Base-by-base conservation (phyloP, 1,140 invertebrate species). In the Papilio aristodemus region DNA sequence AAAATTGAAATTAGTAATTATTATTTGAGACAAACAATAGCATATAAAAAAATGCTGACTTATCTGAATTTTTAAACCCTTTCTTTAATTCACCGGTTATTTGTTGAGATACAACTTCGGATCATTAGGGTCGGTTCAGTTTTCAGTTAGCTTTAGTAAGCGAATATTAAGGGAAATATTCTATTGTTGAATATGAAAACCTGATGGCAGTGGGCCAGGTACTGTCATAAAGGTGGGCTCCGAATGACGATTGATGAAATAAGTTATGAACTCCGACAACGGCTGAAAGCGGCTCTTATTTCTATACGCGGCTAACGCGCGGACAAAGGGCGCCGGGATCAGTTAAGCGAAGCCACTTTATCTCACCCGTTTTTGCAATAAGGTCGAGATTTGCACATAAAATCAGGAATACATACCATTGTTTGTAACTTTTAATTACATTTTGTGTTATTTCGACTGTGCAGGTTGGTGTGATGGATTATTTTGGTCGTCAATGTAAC, bases 191-290 rank as follows among this genome's bases (percentile, higher is more conserved):
- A 19, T 62, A 17, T 62, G 36, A 62, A 38, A 11, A 19, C 14
- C 17, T 62, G 37, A 38, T 22, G 36, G 8, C 19, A 54, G 22
- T 54, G 46, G 46, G 36, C 13, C 36, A 62, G 59, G 36, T 38
- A n/a, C 27, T 22, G 32, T 74, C 60, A 66, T 67, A 36, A 67
- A 71, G 67, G 64, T 72, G 67, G 62, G 71, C 25, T 39, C 64
- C 67, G 71, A 68, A 75, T 70, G 70, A 75, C 67, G 73, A 75
- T 70, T 72, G 70, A 75, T 75, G 70, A 72, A 75, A 68, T 66
- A 68, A 75, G 73, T 72, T 75, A 25, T 1, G 59, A 74, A 71
- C 70, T 69, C 32, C 39, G 63, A 50, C 37, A 64, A 13, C 54
- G 54, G 54, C 22, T 38, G 13, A 19, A 39, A 39, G 38, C 60